Evolutionary conservation across 2,113 vertebrate genomes (phyloP).

Genomic region (Chunga burmeisteri): DNA sequence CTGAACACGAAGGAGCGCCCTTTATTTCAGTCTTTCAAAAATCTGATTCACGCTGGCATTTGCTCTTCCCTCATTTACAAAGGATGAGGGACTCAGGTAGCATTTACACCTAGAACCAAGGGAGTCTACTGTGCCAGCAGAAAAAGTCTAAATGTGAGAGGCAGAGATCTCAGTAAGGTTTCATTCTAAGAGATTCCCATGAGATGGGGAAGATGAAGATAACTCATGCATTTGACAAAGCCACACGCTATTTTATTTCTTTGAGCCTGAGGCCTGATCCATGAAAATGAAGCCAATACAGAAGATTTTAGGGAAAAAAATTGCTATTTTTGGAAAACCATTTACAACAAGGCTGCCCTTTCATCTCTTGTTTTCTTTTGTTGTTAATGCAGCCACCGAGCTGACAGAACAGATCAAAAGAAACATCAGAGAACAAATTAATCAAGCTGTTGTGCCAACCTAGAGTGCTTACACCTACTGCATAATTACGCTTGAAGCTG

Average conservation of each 20-base stretch:
- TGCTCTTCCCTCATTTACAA: neutral
- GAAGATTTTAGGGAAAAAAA: neutral
- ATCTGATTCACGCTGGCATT: neutral
- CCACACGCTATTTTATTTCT: neutral
- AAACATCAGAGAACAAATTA: conserved; percentile 57
- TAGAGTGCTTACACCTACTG: conserved; percentile 4
- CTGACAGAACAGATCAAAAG: conserved; percentile 54
- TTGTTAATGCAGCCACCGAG: neutral
- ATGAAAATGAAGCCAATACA: neutral
- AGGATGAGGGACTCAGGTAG: neutral
- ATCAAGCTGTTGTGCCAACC: conserved; percentile 37
- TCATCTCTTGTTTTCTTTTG: conserved; percentile 43
- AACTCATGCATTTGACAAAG: neutral
- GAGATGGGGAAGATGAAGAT: neutral
- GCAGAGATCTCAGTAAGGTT: neutral
- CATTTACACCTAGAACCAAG: neutral
- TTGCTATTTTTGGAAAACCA: neutral
- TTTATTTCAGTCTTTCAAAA: neutral
- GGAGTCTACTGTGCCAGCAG: neutral
- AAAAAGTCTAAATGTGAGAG: neutral
- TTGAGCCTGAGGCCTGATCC: neutral
- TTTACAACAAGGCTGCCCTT: conserved; percentile 22
- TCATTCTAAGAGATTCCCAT: neutral
- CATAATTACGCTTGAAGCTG: neutral
- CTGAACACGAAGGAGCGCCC: neutral